phyloP scores from a whole-genome alignment of 2,113 vertebrate genomes.

The Ramphastos sulfuratus region DNA sequence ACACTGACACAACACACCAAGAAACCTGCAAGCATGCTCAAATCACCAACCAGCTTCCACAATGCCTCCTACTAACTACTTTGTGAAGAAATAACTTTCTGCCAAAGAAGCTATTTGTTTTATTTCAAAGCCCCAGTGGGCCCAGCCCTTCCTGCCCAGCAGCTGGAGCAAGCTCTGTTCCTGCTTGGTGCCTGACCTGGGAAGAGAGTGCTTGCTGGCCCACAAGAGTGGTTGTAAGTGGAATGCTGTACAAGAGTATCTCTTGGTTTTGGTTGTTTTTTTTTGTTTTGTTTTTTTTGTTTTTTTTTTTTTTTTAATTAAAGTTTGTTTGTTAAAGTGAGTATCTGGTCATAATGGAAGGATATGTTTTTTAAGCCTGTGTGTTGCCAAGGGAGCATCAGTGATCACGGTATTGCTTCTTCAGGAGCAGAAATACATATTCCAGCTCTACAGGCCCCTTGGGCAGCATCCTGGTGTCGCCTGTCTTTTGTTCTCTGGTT shows the following conservation, averaged over 20 bases:
- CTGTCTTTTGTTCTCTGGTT: not conserved
- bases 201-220: not conserved
- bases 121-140: conserved; percentile 3
- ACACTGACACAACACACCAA: accelerated
- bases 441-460: not conserved
- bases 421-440: not conserved
- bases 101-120: conserved; percentile 33
- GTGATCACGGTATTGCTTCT: not conserved
- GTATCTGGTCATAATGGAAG: conserved; percentile 23
- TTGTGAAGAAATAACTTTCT: not conserved
- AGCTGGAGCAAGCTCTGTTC: not conserved
- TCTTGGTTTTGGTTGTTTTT: not conserved
- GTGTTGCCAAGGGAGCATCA: not conserved
- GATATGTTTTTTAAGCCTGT: not conserved
- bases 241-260: not conserved
- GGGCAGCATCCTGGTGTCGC: accelerated
- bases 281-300: not conserved
- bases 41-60: not conserved
- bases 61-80: not conserved
- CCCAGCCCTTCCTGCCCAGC: conserved; percentile 39
- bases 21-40: not conserved
- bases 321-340: conserved; percentile 21
- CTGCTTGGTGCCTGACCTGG: not conserved
- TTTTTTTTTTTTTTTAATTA: conserved; percentile 34
- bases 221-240: not conserved